Evolutionary conservation across 2,113 vertebrate genomes (phyloP), one percentile per base, ranked within the genome.

Genomic region (Laticauda laticaudata): DNA sequence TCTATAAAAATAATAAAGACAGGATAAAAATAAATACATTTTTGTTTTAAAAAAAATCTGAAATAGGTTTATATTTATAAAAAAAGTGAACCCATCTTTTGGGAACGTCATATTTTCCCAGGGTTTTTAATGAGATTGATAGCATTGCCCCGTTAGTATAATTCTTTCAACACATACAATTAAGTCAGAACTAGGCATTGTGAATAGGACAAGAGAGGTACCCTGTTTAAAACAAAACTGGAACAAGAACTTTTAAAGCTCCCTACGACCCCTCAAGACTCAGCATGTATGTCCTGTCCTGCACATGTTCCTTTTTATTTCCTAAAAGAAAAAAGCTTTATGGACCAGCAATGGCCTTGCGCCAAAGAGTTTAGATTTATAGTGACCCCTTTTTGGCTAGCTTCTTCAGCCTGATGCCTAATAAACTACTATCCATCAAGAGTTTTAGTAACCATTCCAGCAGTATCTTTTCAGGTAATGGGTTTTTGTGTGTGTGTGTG

Each of bases 371-470:
- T 93, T 48, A 94, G 39, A 51, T 88, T 92, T 92, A 87, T 56
- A 93, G 88, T 94, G 94, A 75, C 87, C 85, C 93, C 45, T 95
- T 96, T 93, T 93, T 93, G 51, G 0, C 0, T 29, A 92, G 43
- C 93, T 93, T 51, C 90, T 96, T 90, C 86, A 93, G 95, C 92
- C 87, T 91, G 91, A 88, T 90, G 91, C 85, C 0, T 90, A 90
- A 94, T 95, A 93, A 95, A 90, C 54, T 94, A 88, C 53, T 96
- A 94, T 95, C 96, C 95, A 88, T 26, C 92, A 39, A 57, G 54
- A 69, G 34, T 92, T 93, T 94, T 93, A 93, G 43, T 90, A 85
- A 92, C 92, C 20, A 91, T 94, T 95, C 95, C 95, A 87, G 88
- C 18, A 39, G 92, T 92, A 93, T 95, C 87, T 95, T 86, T 93